Evolutionary conservation across 2,888 invertebrate genomes (phyloP), one percentile per base, ranked within the genome.

Genomic region (Oasisia sp.): DNA sequence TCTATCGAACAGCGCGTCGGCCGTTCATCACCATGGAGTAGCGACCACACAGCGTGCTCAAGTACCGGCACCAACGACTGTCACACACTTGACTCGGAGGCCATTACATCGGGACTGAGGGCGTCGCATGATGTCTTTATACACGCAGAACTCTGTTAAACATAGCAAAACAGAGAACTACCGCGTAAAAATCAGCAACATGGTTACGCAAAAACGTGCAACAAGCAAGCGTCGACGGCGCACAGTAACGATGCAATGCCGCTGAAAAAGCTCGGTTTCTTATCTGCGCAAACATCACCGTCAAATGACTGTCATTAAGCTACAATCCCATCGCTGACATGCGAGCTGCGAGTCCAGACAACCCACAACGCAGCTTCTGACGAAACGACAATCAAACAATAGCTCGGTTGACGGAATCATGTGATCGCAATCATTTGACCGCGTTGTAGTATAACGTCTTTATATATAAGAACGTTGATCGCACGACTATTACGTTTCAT

Each of bases 111-210:
- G 7, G 19, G 74, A 27, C 38, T 38, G 74, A 74, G 74, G 7
- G 5, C 27, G 74, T 74, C 27, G 74, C 74, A 19, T 27, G 74
- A 74, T 19, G n/a, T 74, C n/a, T n/a, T 19, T 74, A 27, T n/a
- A 74, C n/a, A 27, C 27, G 74, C 27, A 74, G n/a, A 74, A 74
- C n/a, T 74, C 74, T 74, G 74, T 74, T 74, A 74, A 74, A 74
- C 19, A 74, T 19, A 74, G 74, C 27, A 74, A 74, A 74, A 74
- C 74, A 74, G 74, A 74, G 27, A 74, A 74, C 74, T 74, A 27
- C 50, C 50, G 14, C 74, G n/a, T 74, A 74, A 74, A 74, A 74
- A 74, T 74, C 74, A 74, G 74, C 74, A n/a, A 74, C 74, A n/a
- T n/a, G 7, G 74, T 74, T 74, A 74, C 4, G 1, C 2, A 74